Base-by-base conservation (phyloP, 2,797 vertebrate genomes). In the Hipposideros larvatus region DNA sequence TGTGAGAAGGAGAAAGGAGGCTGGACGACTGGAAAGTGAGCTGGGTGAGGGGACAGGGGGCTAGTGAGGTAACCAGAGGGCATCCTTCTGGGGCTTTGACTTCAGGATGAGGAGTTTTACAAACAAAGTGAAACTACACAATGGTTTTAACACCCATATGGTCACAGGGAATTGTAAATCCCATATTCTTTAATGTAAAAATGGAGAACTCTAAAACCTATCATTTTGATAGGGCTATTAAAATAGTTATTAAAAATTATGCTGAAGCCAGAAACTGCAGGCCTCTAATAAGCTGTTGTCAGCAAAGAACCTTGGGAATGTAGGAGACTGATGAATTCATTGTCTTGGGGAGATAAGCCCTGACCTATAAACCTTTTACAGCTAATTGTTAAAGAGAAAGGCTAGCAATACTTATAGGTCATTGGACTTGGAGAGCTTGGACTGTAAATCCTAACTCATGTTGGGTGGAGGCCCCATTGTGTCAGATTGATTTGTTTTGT, bases 201-300 rank as follows among this genome's bases (percentile, higher is more conserved):
- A 31, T 31, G 16, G 75, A 79, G 86, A 89, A 43, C 53, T 31
- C 2, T 22, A 66, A 93, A 19, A n/a, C 37, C 77, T 77, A 14
- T 63, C 11, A 59, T 51, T 94, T 65, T 86, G 28, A 59, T 63
- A 63, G 16, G 10, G n/a, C 51, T 84, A 31, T 53, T 90, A 77
- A 83, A 90, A 68, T 55, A 59, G 24, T 73, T 66, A 26, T 73
- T 94, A 85, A 79, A 63, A 94, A 91, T 87, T 51, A 86, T 41
- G 51, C 70, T 34, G 77, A 89, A 34, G 48, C 22, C 77, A 85
- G 93, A 96, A 70, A 92, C 11, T 86, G 5, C 75, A 63, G 77
- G 4, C 51, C 43, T 51, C 31, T 90, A 73, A 91, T 77, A 82
- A 92, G 82, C 2, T 22, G 16, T 71, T 65, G 37, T 78, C 74